Evolutionary conservation across 2,888 invertebrate species (phyloP).

Genomic region (Spodoptera picta): DNA sequence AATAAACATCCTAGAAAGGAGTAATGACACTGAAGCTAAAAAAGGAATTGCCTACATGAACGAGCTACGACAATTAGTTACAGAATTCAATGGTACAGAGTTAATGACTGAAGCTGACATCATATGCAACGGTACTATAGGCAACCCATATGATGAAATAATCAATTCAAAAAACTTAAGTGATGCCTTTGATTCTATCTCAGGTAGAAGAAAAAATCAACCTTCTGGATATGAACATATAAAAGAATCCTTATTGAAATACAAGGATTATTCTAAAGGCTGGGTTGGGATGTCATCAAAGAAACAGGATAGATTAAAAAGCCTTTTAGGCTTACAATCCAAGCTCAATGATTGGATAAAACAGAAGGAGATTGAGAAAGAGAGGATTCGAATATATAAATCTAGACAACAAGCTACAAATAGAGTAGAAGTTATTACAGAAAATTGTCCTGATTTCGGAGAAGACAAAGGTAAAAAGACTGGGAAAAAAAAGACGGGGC

Average conservation of each 20-base stretch:
- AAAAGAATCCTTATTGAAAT: conserved; percentile 7
- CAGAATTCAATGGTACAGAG: conserved; percentile 23
- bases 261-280: not conserved
- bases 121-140: conserved; percentile 1
- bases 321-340: conserved; percentile 8
- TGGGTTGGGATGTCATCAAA: not conserved
- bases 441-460: conserved; percentile 29
- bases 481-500: too few species aligned
- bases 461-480: not conserved
- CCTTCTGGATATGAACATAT: conserved; percentile 14
- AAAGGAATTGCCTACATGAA: conserved; percentile 30
- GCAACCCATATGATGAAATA: not conserved
- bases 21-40: conserved; percentile 21
- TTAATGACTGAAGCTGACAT: not conserved
- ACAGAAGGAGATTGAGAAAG: conserved; percentile 17
- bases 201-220: conserved; percentile 5
- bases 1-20: conserved; percentile 13
- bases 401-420: not conserved
- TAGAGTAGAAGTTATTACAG: not conserved
- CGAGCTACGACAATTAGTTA: conserved; percentile 12
- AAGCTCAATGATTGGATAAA: conserved; percentile 32
- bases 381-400: conserved; percentile 15
- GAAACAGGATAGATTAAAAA: conserved; percentile 8
- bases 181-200: not conserved
- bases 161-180: not conserved